A percentile compares a stretch with the other conserved stretches of the same genome.
Evolutionary conservation across 1,140 invertebrate genomes (phyloP).

Genomic region (Laodelphax striatellus): DNA sequence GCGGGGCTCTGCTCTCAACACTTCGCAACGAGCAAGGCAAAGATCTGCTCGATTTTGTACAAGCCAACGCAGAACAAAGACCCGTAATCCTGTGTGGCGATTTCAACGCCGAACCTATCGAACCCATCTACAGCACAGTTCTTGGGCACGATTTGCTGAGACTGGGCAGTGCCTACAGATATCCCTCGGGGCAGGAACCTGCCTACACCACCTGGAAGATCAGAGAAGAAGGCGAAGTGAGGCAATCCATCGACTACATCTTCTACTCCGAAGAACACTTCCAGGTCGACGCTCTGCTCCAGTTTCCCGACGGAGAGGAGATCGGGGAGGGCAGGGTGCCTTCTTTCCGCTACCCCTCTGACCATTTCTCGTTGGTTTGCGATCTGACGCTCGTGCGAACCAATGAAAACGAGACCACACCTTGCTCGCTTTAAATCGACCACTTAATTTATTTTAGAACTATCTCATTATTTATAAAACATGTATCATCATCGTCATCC

Average conservation of each 20-base stretch:
- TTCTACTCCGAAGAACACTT: slow-evolving; percentile 50
- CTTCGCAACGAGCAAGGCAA: slow-evolving; percentile 63
- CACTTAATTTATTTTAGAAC: too few species aligned
- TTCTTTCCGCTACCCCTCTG: slow-evolving; percentile 58
- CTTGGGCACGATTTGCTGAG: slow-evolving; percentile 33
- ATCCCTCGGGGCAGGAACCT: slow-evolving; percentile 38
- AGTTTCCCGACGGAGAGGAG: slow-evolving; percentile 51
- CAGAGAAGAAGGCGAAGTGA: slow-evolving; percentile 53
- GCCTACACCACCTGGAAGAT: slow-evolving; percentile 67
- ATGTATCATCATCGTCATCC: too few species aligned
- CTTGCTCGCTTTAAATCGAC: too few species aligned
- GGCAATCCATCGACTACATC: slow-evolving; percentile 70
- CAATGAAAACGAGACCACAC: too few species aligned
- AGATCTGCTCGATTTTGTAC: slow-evolving; percentile 51
- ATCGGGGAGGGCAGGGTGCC: slow-evolving; percentile 56
- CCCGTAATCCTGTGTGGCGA: slow-evolving; percentile 62
- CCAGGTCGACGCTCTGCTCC: slow-evolving; percentile 44
- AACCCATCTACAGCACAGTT: slow-evolving; percentile 55
- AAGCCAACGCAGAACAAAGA: slow-evolving; percentile 33
- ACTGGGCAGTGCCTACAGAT: slow-evolving; percentile 33
- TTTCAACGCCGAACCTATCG: slow-evolving; percentile 65
- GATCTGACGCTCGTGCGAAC: slow-evolving; percentile 38
- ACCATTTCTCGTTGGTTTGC: slow-evolving; percentile 65
- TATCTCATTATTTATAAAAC: too few species aligned
- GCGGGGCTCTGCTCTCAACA: slow-evolving; percentile 51